phyloP scores from a whole-genome alignment of 2,113 vertebrate genomes.

The Suncus etruscus region DNA sequence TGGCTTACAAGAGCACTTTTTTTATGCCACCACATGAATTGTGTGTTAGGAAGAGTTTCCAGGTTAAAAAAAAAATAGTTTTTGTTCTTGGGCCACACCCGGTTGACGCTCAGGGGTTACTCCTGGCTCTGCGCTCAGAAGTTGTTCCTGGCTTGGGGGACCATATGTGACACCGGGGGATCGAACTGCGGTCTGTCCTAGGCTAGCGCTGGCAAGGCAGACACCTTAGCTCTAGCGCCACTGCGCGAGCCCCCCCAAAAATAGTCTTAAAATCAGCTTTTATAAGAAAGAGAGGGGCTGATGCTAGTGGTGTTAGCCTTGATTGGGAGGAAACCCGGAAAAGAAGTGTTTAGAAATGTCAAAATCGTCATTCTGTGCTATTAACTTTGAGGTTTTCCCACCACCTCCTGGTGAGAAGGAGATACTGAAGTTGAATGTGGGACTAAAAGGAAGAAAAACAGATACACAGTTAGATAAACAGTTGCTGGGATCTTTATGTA shows the following conservation, averaged over 20 bases:
- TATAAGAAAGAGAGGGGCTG: not conserved
- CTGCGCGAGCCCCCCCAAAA: too few relatives aligned
- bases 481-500: slow-evolving; percentile 25
- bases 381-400: not conserved
- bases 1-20: not conserved
- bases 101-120: too few relatives aligned
- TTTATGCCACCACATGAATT: not conserved
- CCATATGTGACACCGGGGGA: too few relatives aligned
- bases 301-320: not conserved
- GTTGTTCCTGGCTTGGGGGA: too few relatives aligned
- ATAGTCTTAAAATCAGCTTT: slow-evolving; percentile 19
- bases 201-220: too few relatives aligned
- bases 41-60: slow-evolving; percentile 27
- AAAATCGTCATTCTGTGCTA: not conserved
- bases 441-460: not conserved
- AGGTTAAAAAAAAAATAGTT: not conserved
- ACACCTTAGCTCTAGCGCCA: too few relatives aligned
- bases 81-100: too few relatives aligned
- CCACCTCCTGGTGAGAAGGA: not conserved
- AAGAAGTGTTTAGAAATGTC: not conserved
- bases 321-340: not conserved
- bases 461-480: not conserved
- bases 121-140: too few relatives aligned
- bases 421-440: not conserved
- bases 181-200: too few relatives aligned